phyloP scores from a whole-genome alignment of 2,113 vertebrate species.

The Limnothrissa miodon region DNA sequence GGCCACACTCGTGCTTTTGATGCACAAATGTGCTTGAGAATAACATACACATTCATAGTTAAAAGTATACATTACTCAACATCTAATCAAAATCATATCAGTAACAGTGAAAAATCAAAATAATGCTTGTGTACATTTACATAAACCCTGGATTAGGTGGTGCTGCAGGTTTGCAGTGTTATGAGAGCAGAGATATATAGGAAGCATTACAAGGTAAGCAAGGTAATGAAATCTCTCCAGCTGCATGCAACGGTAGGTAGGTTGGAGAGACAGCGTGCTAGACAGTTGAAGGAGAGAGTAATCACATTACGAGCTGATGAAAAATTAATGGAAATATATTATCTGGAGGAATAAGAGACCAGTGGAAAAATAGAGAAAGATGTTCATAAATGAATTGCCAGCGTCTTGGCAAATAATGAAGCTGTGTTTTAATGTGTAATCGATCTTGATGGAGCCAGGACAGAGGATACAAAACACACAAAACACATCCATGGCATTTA shows the following conservation, averaged over 20 bases:
- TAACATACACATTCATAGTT: too few species aligned
- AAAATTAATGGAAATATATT: constrained; percentile 80
- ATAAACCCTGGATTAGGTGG: constrained; percentile 53
- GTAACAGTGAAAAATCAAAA: too few species aligned
- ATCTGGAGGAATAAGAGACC: constrained; percentile 73
- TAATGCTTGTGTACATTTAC: neutral
- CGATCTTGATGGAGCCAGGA: constrained; percentile 47
- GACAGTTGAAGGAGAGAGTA: constrained; percentile 71
- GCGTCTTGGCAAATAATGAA: constrained; percentile 61
- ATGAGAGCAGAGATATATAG: constrained; percentile 59
- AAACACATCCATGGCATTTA: neutral
- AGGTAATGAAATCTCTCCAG: constrained; percentile 73
- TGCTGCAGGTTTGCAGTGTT: constrained; percentile 54
- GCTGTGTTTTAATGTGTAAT: neutral
- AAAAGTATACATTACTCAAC: too few species aligned
- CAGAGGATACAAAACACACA: neutral
- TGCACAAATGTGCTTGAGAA: too few species aligned
- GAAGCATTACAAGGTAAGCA: constrained; percentile 65
- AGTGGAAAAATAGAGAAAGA: constrained; percentile 63
- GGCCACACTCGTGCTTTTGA: too few species aligned
- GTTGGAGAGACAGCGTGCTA: constrained; percentile 36
- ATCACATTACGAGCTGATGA: constrained; percentile 80
- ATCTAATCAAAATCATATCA: too few species aligned
- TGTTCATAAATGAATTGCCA: constrained; percentile 74
- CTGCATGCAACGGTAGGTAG: constrained; percentile 67